Conservation (phyloP, 2,888 invertebrate species). For the Palloptera scutellata region DNA sequence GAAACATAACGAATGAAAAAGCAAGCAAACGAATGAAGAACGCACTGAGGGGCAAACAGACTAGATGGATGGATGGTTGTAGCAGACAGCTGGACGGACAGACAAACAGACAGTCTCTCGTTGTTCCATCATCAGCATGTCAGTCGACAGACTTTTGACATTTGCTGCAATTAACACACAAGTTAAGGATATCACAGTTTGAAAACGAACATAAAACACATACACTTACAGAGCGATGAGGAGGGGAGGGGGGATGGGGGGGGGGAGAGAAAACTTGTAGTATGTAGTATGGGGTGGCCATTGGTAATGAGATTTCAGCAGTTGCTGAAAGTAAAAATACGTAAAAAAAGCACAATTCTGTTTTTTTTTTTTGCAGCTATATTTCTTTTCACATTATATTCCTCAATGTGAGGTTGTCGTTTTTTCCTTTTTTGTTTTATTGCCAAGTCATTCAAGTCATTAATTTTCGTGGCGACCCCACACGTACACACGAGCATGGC, state of each 20-base stretch:
- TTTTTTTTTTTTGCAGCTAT: neutral
- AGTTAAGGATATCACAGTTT: constrained; percentile 40
- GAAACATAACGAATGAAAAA: neutral
- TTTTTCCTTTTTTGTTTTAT: constrained; percentile 30
- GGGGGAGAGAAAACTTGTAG: constrained; percentile 2
- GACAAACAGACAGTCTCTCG: too few species aligned
- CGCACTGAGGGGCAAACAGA: too few species aligned
- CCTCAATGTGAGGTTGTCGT: constrained; percentile 19
- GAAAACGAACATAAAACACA: constrained; percentile 22
- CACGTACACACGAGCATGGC: constrained; percentile 38
- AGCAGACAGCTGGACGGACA: too few species aligned
- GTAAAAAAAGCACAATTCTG: neutral
- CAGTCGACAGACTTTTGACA: constrained; percentile 57
- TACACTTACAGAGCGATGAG: constrained; percentile 29
- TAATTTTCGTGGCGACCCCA: constrained; percentile 55
- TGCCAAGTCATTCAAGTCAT: constrained; percentile 57
- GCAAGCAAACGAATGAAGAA: too few species aligned
- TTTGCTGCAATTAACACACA: constrained; percentile 60
- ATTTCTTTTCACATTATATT: constrained; percentile 17
- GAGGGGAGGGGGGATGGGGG: constrained; percentile 25
- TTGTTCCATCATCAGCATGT: constrained; percentile 29
- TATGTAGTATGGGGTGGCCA: neutral
- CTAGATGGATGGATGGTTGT: too few species aligned
- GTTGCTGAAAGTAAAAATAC: constrained; percentile 25
- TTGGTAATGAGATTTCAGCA: neutral